A percentile compares a stretch with the other conserved stretches of the same genome.
Evolutionary conservation across 1,140 invertebrate species (phyloP).

Genomic region (Neomicropteryx cornuta): DNA sequence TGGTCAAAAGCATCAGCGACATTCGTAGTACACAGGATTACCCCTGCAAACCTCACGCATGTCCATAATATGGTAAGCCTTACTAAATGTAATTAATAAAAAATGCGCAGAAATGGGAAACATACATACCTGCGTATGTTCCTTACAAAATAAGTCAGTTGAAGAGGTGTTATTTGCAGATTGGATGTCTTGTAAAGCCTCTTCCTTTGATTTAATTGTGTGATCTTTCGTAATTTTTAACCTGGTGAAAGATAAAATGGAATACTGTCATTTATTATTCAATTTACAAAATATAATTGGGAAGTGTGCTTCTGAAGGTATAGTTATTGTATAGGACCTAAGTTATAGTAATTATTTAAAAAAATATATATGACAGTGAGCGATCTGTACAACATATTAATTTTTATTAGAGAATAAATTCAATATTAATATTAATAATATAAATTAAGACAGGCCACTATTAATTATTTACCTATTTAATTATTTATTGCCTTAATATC

Average conservation of each 20-base stretch:
- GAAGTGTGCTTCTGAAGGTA: neutral
- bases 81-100: no score
- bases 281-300: neutral
- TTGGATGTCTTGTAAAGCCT: constrained; percentile 50
- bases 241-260: constrained; percentile 25
- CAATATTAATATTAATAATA: no score
- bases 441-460: no score
- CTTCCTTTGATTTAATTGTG: constrained; percentile 71
- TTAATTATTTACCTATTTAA: no score
- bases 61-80: no score
- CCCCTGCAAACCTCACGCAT: no score
- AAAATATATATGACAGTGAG: neutral
- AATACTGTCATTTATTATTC: neutral
- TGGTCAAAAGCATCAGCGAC: no score
- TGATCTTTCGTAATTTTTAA: constrained; percentile 90
- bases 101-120: no score
- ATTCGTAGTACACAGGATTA: no score
- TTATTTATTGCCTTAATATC: no score
- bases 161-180: constrained; percentile 37
- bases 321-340: no score
- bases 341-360: constrained; percentile 1
- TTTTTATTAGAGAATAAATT: constrained; percentile 3
- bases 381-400: neutral
- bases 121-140: constrained; percentile 54
- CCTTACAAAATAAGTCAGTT: constrained; percentile 55